phyloP scores from a whole-genome alignment of 2,113 vertebrate genomes.

The Varanus komodoensis region DNA sequence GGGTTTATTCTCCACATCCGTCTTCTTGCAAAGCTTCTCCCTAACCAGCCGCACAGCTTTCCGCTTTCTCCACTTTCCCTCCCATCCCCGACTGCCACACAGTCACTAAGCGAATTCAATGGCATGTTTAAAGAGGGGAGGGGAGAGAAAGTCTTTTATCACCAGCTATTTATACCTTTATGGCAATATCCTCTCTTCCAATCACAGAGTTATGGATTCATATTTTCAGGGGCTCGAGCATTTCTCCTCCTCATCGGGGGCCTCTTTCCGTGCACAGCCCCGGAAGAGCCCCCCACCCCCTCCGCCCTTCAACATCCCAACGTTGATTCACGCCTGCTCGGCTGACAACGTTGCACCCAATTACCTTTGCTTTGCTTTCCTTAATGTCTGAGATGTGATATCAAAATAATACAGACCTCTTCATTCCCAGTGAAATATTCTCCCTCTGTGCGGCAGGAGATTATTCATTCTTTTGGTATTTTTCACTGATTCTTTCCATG shows the following conservation, averaged over 20 bases:
- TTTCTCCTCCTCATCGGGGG: slow-evolving; percentile 44
- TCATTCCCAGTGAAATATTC: slow-evolving; percentile 55
- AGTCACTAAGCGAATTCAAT: not conserved
- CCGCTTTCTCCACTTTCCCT: not conserved
- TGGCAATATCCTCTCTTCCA: slow-evolving; percentile 55
- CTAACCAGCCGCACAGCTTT: too few species aligned
- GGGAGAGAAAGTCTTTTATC: slow-evolving; percentile 33
- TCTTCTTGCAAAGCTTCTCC: too few species aligned
- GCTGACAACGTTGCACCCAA: slow-evolving; percentile 29
- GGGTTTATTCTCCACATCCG: not conserved
- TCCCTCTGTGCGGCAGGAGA: slow-evolving; percentile 24
- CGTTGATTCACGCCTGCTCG: slow-evolving; percentile 46
- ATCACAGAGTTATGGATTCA: slow-evolving; percentile 55
- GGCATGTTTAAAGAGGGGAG: slow-evolving; percentile 7
- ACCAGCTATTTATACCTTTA: slow-evolving; percentile 62
- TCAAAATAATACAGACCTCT: slow-evolving; percentile 38
- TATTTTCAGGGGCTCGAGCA: slow-evolving; percentile 18
- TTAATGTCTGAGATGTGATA: slow-evolving; percentile 31
- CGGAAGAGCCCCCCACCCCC: slow-evolving; percentile 46
- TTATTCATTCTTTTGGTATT: slow-evolving; percentile 25
- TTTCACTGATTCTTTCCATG: slow-evolving; percentile 21
- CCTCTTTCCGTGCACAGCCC: slow-evolving; percentile 40
- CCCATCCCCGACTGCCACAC: slow-evolving; percentile 37
- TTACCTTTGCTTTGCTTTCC: slow-evolving; percentile 55
- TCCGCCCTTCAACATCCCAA: slow-evolving; percentile 25